Evolutionary conservation across 2,797 vertebrate genomes (phyloP).

Genomic region (Prionace glauca): DNA sequence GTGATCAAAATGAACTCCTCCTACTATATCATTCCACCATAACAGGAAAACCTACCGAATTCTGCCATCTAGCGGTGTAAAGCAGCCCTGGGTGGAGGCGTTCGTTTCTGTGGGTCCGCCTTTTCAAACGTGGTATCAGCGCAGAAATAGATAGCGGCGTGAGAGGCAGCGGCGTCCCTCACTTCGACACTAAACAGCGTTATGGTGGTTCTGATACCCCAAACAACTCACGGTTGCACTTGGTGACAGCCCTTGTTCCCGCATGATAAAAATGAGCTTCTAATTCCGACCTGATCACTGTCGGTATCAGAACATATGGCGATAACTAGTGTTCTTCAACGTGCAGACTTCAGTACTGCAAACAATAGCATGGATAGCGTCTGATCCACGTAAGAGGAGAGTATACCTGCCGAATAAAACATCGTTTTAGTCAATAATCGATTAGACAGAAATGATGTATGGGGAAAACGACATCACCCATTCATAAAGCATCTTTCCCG

Average conservation of each 20-base stretch:
- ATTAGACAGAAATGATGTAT: neutral
- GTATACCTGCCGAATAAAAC: neutral
- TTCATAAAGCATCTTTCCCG: neutral
- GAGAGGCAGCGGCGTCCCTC: neutral
- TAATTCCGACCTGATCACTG: neutral
- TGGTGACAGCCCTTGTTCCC: neutral
- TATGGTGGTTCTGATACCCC: neutral
- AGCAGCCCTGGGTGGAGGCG: neutral
- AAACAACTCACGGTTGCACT: neutral
- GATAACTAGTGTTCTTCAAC: neutral
- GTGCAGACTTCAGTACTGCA: neutral
- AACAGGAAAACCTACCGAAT: no score
- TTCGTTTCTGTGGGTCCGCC: neutral
- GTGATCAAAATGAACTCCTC: no score
- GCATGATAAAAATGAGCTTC: neutral
- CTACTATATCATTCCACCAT: no score
- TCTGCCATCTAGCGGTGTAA: no score
- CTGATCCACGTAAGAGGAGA: neutral
- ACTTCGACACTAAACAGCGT: neutral
- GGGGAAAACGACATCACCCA: neutral
- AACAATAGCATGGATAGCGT: neutral
- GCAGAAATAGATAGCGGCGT: neutral
- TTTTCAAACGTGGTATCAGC: neutral
- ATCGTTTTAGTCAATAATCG: neutral
- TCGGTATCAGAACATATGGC: neutral